Base-by-base conservation (phyloP, 2,888 invertebrate genomes). In the Epirrhoe alternata region DNA sequence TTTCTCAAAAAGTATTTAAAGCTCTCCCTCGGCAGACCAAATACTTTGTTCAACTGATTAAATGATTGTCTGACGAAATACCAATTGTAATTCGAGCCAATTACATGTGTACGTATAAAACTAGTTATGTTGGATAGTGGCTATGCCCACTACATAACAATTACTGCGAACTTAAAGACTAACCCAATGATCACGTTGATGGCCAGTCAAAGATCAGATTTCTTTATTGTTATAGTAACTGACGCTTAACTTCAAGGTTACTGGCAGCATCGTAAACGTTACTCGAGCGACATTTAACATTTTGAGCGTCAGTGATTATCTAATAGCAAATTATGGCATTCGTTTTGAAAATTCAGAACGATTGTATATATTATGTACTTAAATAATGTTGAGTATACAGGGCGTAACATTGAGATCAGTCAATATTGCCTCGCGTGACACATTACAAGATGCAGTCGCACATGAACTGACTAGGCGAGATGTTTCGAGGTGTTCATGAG, bases 401-500 rank as follows among this genome's bases (percentile, higher is more conserved):
- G n/a, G 1, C 38, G 12, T 10, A 42, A 16, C 16, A 24, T 16
- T 16, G 4, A 47, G 0, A 14, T 14, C 45, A 24, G 24, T 14
- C 14, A 47, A 14, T 16, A 6, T 47, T 14, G 24, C 30, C 6
- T 51, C 10, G 24, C 12, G 30, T 51, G 30, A 51, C 30, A 51
- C 17, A 30, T 50, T 17, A 50, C 30, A n/a, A 30, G 51, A 51
- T 51, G 51, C 30, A 30, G 10, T 16, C 14, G 14, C 7, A 12
- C 45, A n/a, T 47, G 14, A 16, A 6, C 47, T 16, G 47, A 47
- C 24, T 24, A 38, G 14, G 35, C 50, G n/a, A 24, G 51, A 12
- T 49, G 56, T 50, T 57, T 49, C 58, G 51, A 17, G 14, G 38
- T 24, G 50, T 17, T 33, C 14, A 14, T 59, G 50, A 59, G 50